phyloP scores from a whole-genome alignment of 2,797 vertebrate species.

The Mormyrops boulengeri region DNA sequence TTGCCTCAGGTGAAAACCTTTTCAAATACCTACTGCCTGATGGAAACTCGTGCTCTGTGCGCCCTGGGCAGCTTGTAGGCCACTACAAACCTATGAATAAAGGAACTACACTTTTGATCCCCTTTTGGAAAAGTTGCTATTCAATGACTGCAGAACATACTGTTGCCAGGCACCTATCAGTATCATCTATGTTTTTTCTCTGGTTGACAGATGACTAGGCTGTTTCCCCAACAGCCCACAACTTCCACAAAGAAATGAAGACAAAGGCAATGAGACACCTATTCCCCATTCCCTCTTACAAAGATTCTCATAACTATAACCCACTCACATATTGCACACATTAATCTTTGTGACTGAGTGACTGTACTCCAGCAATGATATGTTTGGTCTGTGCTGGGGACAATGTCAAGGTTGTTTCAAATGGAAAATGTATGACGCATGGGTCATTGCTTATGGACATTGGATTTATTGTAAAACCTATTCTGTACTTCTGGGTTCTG shows the following conservation, averaged over 20 bases:
- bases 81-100: not conserved
- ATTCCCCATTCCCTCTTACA: not conserved
- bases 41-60: not conserved
- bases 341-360: not conserved
- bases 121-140: too few species aligned
- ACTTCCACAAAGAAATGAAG: not conserved
- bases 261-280: not conserved
- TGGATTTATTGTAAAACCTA: not conserved
- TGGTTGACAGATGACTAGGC: not conserved
- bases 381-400: not conserved
- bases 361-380: not conserved
- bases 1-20: not conserved
- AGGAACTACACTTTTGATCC: too few species aligned
- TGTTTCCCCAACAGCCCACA: not conserved
- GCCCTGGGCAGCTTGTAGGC: not conserved
- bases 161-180: too few species aligned
- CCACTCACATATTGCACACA: not conserved
- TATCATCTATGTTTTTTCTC: too few species aligned
- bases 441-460: not conserved
- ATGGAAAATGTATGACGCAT: not conserved
- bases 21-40: not conserved
- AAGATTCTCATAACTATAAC: not conserved
- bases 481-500: not conserved
- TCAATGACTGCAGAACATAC: too few species aligned
- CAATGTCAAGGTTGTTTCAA: not conserved